phyloP scores from a whole-genome alignment of 2,113 vertebrate genomes.

The Clarias gariepinus region DNA sequence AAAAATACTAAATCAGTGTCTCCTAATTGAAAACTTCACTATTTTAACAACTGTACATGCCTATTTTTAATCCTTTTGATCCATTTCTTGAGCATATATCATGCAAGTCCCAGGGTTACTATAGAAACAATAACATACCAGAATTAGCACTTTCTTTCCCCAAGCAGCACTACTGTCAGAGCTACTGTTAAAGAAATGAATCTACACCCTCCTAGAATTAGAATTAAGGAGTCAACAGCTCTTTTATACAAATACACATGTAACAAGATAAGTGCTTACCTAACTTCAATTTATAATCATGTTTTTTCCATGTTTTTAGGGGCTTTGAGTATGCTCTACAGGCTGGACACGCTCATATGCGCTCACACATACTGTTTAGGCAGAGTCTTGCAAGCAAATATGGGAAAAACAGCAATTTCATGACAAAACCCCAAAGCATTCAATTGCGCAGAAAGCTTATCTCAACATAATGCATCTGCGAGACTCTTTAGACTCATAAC shows the following conservation, averaged over 20 bases:
- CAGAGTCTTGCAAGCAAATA: not conserved
- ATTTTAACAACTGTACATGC: not conserved
- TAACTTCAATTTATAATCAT: not conserved
- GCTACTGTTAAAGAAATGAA: not conserved
- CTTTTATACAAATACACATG: not conserved
- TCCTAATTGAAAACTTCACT: not conserved
- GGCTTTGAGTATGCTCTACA: not conserved
- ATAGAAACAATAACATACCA: not conserved
- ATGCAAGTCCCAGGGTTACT: not conserved
- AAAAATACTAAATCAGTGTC: not conserved
- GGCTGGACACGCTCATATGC: not conserved
- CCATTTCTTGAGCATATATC: not conserved
- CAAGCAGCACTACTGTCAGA: not conserved
- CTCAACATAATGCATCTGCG: not conserved
- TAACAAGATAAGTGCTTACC: not conserved
- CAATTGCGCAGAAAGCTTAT: not conserved
- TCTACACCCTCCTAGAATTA: not conserved
- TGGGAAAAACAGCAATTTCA: not conserved
- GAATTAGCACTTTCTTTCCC: not conserved
- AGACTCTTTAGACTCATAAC: not conserved
- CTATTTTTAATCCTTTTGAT: not conserved
- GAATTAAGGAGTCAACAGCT: not conserved
- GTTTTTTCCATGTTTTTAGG: not conserved
- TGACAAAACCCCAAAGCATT: not conserved
- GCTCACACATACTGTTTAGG: not conserved